Conservation (phyloP, 2,113 vertebrate species). For the human (Homo sapiens) region GRCh38 chr20:40445001-40445500, state of each 20-base stretch:
- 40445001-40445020: background rate
- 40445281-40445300: rapidly evolving
- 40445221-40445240: background rate
- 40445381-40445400: background rate
- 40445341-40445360: background rate
- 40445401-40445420: background rate
- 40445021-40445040: background rate
- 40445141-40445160: background rate
- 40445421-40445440: background rate
- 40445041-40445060: rapidly evolving
- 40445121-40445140: background rate
- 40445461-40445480: background rate
- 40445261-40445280: background rate
- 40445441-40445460: background rate
- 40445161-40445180: background rate
- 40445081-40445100: background rate
- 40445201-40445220: background rate
- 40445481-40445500: background rate
- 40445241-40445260: no score
- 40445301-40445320: background rate
- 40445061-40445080: background rate
- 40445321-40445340: background rate
- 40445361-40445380: background rate
- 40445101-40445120: background rate
- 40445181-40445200: rapidly evolving